Conservation (phyloP, 1,140 invertebrate genomes). For the Eurosta solidaginis region DNA sequence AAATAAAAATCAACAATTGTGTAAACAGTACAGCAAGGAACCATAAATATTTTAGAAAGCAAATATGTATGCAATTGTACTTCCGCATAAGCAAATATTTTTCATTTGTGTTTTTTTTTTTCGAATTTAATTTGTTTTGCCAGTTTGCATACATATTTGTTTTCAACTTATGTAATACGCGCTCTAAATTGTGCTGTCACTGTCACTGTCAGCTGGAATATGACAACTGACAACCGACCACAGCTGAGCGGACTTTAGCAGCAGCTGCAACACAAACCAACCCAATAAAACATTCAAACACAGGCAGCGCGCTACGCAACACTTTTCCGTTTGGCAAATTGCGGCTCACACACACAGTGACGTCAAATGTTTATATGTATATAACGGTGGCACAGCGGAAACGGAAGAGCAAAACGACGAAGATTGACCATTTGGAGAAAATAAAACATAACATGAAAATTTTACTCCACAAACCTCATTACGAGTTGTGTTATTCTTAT, state of each 20-base stretch:
- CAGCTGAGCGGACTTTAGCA: not conserved
- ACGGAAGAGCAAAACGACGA: slow-evolving; percentile 45
- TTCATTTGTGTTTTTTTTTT: too few relatives aligned
- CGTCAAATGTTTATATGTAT: too few relatives aligned
- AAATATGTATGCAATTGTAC: not conserved
- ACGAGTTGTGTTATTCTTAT: not conserved
- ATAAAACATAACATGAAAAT: not conserved
- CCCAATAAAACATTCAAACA: not conserved
- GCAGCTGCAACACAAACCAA: not conserved
- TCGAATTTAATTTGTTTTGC: too few relatives aligned
- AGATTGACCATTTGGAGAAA: not conserved
- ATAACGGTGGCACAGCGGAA: slow-evolving; percentile 57
- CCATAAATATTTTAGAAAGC: not conserved
- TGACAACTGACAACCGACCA: not conserved
- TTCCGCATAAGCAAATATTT: not conserved
- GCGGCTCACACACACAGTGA: not conserved
- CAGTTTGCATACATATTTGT: too few relatives aligned
- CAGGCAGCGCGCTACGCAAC: not conserved
- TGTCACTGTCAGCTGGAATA: too few relatives aligned
- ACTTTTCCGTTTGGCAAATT: not conserved
- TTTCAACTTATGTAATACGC: too few relatives aligned
- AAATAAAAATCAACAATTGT: not conserved
- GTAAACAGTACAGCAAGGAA: not conserved
- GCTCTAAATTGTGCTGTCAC: not conserved
- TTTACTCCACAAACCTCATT: not conserved